phyloP scores from a whole-genome alignment of 2,888 invertebrate species.

The Cenopis cana region DNA sequence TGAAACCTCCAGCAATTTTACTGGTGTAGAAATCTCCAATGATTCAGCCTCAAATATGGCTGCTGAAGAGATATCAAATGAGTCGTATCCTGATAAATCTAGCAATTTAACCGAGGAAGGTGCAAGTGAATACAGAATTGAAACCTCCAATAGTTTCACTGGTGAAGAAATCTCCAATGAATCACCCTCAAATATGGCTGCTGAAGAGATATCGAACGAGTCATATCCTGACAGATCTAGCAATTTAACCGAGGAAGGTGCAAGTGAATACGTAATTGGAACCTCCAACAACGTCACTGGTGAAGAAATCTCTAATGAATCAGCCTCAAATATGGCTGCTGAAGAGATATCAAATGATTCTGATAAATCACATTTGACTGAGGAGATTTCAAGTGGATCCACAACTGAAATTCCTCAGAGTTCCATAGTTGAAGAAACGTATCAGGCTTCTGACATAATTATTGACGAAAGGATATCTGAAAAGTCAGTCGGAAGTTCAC shows the following conservation, averaged over 20 bases:
- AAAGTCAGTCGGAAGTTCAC: background rate
- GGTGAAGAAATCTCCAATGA: slow-evolving; percentile 3
- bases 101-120: background rate
- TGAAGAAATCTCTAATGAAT: slow-evolving; percentile 3
- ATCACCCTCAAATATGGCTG: slow-evolving; percentile 1
- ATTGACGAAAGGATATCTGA: slow-evolving; percentile 1
- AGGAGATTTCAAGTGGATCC: slow-evolving; percentile 3
- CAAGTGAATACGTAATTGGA: background rate
- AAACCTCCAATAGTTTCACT: background rate
- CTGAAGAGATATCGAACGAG: slow-evolving; percentile 15
- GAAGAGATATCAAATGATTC: slow-evolving; percentile 21
- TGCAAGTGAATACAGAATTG: background rate
- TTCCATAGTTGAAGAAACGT: background rate
- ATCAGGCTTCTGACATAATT: background rate
- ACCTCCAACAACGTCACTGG: background rate
- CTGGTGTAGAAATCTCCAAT: background rate
- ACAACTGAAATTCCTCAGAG: background rate
- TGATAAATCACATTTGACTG: slow-evolving; percentile 6
- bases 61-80: slow-evolving; percentile 12
- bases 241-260: background rate
- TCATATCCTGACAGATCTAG: background rate
- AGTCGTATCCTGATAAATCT: slow-evolving; percentile 1
- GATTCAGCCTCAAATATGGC: slow-evolving; percentile 7
- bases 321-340: background rate
- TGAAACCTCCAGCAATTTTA: background rate